These are phyloP conservation scores for Menura novaehollandiae DNA, from an alignment of 2,113 vertebrate genomes.

Conservation along the genomic window DNA sequence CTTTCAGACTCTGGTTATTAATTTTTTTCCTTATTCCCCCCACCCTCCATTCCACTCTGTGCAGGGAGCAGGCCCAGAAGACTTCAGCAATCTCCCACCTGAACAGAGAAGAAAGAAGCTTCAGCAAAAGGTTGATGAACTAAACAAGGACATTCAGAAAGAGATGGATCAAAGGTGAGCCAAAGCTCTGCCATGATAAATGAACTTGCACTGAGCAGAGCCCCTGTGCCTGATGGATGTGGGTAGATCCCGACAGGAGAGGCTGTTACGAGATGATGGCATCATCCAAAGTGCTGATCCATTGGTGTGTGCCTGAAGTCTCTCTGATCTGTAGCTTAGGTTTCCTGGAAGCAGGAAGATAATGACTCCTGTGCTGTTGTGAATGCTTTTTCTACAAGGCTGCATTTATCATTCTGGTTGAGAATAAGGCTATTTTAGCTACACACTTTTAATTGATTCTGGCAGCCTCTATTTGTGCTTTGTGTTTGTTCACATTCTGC, in stretches of 20 bases:
- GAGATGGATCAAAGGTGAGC: conserved; percentile 92
- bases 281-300: neutral
- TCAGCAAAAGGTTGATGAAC: conserved; percentile 91
- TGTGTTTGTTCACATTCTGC: neutral
- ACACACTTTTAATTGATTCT: neutral
- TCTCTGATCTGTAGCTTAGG: neutral
- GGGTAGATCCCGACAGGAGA: neutral
- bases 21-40: neutral
- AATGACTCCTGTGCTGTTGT: neutral
- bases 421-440: neutral
- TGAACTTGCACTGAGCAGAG: neutral
- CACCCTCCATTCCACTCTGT: neutral
- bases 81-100: conserved; percentile 96
- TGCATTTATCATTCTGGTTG: neutral
- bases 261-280: neutral
- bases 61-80: conserved; percentile 93
- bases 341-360: neutral
- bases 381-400: neutral
- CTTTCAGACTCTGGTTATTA: neutral
- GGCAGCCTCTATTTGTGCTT: neutral
- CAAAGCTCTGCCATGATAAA: fast-evolving
- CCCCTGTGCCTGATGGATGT: neutral
- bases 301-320: neutral
- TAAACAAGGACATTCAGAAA: conserved; percentile 94
- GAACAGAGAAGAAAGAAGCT: conserved; percentile 97